These are phyloP conservation scores for Illadopsis cleaveri DNA, from an alignment of 2,113 vertebrate genomes.

Conservation along the genomic window DNA sequence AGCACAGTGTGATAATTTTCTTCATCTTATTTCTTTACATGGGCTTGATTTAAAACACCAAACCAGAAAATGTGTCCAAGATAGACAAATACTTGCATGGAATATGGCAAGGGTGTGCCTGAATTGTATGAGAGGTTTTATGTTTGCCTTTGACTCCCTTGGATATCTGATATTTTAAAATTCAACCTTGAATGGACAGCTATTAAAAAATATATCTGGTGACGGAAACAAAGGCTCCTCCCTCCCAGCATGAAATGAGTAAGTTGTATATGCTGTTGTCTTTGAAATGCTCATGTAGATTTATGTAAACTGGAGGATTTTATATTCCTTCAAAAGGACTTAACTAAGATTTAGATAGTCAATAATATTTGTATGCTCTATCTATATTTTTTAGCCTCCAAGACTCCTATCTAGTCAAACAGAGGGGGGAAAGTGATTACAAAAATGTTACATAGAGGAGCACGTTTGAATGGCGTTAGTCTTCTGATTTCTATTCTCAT, in stretches of 20 bases:
- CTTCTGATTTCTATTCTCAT: background rate
- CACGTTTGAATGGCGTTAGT: background rate
- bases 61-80: background rate
- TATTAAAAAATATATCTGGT: slow-evolving; percentile 24
- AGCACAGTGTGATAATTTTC: background rate
- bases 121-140: background rate
- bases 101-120: background rate
- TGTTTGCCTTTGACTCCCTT: background rate
- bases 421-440: background rate
- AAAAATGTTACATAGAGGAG: background rate
- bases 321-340: background rate
- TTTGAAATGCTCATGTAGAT: slow-evolving; percentile 29
- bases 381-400: background rate
- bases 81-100: background rate
- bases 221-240: background rate
- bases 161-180: slow-evolving; percentile 3
- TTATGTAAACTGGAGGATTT: background rate
- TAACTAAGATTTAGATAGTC: background rate
- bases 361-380: background rate
- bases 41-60: background rate
- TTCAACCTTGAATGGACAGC: background rate
- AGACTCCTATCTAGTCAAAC: background rate
- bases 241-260: background rate
- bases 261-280: background rate
- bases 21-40: background rate